Base-by-base conservation (phyloP, 2,888 invertebrate species). In the Drosophila mulleri region DNA sequence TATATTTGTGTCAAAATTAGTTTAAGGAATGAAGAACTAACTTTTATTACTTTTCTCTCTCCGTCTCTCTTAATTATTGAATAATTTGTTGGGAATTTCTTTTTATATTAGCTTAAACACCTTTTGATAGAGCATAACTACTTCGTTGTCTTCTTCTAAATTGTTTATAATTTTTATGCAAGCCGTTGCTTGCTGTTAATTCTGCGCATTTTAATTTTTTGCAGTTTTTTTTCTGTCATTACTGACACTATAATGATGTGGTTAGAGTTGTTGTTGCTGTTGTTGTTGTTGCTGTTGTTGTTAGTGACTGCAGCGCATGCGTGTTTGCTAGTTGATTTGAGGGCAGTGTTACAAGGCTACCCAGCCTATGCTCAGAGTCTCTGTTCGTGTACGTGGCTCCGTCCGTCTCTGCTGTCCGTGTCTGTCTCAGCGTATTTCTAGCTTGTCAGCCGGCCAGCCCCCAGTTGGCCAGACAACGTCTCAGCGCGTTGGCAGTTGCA, bases 341-440 rank as follows among this genome's bases (percentile, higher is more conserved):
- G 90, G 92, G 92, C 90, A 91, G 81, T 91, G 83, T 90, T 91
- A 91, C 90, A 91, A 90, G 90, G 90, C 84, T 88, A 63, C 58
- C 88, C 71, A 72, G 85, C 81, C 89, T 62, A 72, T 67, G 75
- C 67, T 82, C 67, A 48, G 35, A 20, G 67, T 73, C 47, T 73
- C 41, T 23, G 50, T 47, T 50, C 12, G 52, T 18, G 52, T 18
- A 18, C 42, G 42, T 42, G 42, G n/a, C 0, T 41, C 9, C 0
- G 41, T 41, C n/a, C 9, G 42, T 42, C 42, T 42, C 1, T 3
- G 41, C 41, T 41, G 45, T 45, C 44, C 44, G 45, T 23, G 48
- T 23, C 53, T 39, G 48, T 39, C 70, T 52, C 42, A 41, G n/a
- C 29, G 75, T 47, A 32, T 32, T 47, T 58, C 57, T 56, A 53